A percentile compares a stretch with the other conserved stretches of the same genome.
phyloP scores from a whole-genome alignment of 2,113 vertebrate species.

The Phainopepla nitens region DNA sequence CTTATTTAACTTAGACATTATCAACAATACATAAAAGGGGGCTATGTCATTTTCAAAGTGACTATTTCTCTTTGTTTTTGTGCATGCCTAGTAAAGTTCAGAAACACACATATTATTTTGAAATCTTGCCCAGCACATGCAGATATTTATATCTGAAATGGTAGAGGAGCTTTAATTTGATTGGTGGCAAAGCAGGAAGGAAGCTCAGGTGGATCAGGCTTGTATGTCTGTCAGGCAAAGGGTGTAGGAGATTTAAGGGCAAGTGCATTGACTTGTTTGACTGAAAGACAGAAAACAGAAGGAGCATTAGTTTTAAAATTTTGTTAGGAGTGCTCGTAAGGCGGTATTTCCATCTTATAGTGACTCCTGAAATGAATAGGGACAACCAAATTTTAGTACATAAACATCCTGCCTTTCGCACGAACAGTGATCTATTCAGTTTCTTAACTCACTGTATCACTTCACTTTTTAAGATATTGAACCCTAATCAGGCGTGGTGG shows the following conservation, averaged over 20 bases:
- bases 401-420: fast-evolving
- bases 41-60: background rate
- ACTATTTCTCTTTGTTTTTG: background rate
- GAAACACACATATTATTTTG: background rate
- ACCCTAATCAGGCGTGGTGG: background rate
- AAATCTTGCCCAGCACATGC: background rate
- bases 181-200: background rate
- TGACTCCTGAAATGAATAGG: background rate
- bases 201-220: background rate
- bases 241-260: background rate
- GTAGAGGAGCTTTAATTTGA: background rate
- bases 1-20: background rate
- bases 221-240: background rate
- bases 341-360: background rate
- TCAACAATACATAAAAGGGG: background rate
- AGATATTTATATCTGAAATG: background rate
- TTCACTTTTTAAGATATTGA: background rate
- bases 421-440: background rate
- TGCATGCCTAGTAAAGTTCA: background rate
- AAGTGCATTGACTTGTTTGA: background rate
- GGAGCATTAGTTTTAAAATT: background rate
- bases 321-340: background rate
- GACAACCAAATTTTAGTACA: background rate
- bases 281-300: background rate
- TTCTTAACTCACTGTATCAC: background rate